Evolutionary conservation across 2,888 invertebrate species (phyloP), one percentile per base, ranked within the genome.

Genomic region (Dasysyrphus tricinctus): DNA sequence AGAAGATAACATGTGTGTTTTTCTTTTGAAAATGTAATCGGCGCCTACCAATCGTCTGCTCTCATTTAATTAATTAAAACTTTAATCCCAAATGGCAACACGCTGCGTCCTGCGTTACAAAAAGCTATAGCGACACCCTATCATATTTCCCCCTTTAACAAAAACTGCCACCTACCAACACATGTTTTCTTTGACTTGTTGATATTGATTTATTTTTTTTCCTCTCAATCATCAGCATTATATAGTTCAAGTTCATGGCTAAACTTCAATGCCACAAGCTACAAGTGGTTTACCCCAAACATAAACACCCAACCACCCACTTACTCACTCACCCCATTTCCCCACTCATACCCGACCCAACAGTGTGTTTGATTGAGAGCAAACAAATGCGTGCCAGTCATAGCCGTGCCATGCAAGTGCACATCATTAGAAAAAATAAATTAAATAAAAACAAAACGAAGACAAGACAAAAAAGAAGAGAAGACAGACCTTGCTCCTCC

Each of bases 211-310:
- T 24, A 24, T 24, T 32, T 54, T 51, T 63, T 47, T 65, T 19
- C 16, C 59, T 19, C 67, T 54, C 69, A 69, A 70, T 75, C 83
- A 39, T 39, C 63, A 75, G 24, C 14, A 61, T 61, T 59, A 29
- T 59, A 39, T 49, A 67, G 42, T 65, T 69, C 80, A 85, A 85
- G 84, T 85, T 85, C 80, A 85, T 73, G 84, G 80, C 69, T 73
- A 54, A 57, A 47, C 12, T 42, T 65, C 76, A 65, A 56, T 82
- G 77, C 47, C 34, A 24, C 8, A 42, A 24, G 61, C 61, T 24
- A 63, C 54, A 42, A 44, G 19, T 65, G 57, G 77, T 77, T 51
- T 65, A 16, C 19, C 37, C 49, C 37, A 54, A 54, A 54, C 24
- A 54, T 6, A 44, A 63, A 7, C 63, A 42, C 9, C 4, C 16